phyloP scores from a whole-genome alignment of 2,113 vertebrate genomes.

The Vidua macroura region DNA sequence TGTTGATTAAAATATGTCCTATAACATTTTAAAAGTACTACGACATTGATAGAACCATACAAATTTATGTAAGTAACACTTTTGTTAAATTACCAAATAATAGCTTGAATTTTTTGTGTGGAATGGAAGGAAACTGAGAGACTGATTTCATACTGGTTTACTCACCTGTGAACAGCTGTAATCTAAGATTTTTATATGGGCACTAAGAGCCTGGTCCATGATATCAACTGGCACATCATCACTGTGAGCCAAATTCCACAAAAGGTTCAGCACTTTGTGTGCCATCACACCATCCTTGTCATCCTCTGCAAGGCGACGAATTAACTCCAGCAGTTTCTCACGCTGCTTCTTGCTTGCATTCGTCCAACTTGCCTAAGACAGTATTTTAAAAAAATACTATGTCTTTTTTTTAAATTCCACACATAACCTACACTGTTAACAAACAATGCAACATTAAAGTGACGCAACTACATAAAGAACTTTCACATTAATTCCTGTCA shows the following conservation, averaged over 20 bases:
- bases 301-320: constrained; percentile 95
- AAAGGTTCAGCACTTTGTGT: constrained; percentile 95
- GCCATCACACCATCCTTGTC: constrained; percentile 99
- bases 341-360: constrained; percentile 99
- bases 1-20: background rate
- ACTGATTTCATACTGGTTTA: background rate
- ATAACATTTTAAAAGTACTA: background rate
- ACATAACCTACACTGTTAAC: background rate
- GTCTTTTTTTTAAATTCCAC: background rate
- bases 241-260: constrained; percentile 98
- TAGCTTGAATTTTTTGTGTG: background rate
- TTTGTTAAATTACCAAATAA: background rate
- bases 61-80: background rate
- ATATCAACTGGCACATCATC: constrained; percentile 99
- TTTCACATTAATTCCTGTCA: background rate
- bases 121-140: background rate
- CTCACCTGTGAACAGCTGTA: constrained; percentile 98
- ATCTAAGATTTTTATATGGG: constrained; percentile 99
- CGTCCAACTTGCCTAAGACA: constrained; percentile 94
- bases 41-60: background rate
- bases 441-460: background rate
- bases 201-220: constrained; percentile 98
- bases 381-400: background rate
- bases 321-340: constrained; percentile 96
- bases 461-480: background rate